Base-by-base conservation (phyloP, 2,797 vertebrate genomes). In the Tokudaia muenninki region DNA sequence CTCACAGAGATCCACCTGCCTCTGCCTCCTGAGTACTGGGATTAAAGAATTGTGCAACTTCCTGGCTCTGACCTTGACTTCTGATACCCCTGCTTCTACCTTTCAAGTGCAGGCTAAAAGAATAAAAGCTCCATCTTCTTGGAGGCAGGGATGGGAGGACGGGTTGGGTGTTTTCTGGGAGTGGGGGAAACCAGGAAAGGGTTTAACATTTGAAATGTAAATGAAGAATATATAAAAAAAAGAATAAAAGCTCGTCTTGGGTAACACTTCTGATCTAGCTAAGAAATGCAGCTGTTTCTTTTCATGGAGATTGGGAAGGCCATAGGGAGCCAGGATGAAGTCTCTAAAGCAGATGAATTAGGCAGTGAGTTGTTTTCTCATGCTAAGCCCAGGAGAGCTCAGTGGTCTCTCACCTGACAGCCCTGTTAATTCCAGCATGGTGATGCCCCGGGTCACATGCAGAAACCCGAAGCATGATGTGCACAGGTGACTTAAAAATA, bases 401-500 rank as follows among this genome's bases (percentile, higher is more conserved):
- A 79, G 34, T 87, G 74, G 41, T 75, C 57, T 74, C 2, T 72
- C 41, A 61, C 37, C 44, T 67, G 77, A 80, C 44, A 81, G 65
- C n/a, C 47, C 83, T 93, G 86, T 70, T 94, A 70, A 84, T 19
- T 63, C 84, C n/a, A 92, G 9, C 31, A 50, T 72, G 10, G 59
- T 1, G 52, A 31, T 87, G 24, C 75, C 44, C 81, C 6, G 87
- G 87, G 44, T 92, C 74, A 88, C 50, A 11, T 31, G 41, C 2
- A 74, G 86, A 86, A 91, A 63, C 90, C 41, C 37, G 92, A 80
- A 95, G 63, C 55, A 82, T 81, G 34, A 34, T 92, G 29, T 91
- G 3, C 41, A 88, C 61, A 22, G n/a, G 26, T 94, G 79, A 90
- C 52, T 77, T 89, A 83, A 29, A 90, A 24, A 24, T 3, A 78